These are phyloP conservation scores for Actinia tenebrosa DNA, from an alignment of 64 coral and sea anemone genomes.

Conservation along the genomic window DNA sequence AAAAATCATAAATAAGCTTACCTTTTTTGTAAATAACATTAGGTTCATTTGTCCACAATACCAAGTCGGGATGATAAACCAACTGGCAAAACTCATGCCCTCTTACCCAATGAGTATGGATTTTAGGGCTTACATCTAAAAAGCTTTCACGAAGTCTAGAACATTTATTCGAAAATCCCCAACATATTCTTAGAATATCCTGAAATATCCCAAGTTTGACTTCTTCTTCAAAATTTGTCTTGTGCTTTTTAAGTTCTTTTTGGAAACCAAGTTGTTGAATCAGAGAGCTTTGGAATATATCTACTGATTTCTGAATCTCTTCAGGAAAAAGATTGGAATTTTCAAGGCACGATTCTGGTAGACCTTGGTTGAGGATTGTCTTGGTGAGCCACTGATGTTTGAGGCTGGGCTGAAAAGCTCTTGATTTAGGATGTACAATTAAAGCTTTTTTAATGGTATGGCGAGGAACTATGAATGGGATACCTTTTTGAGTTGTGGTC, in stretches of 20 bases:
- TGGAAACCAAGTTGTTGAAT: slow-evolving; percentile 69
- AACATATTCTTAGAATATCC: slow-evolving; percentile 61
- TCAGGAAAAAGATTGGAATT: slow-evolving; percentile 28
- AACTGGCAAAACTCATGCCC: slow-evolving; percentile 88
- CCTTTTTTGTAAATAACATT: not conserved
- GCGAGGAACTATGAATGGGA: slow-evolving; percentile 67
- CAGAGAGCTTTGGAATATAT: slow-evolving; percentile 34
- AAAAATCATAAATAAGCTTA: no score
- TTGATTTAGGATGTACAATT: slow-evolving; percentile 73
- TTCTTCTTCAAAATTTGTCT: slow-evolving; percentile 53
- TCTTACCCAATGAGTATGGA: slow-evolving; percentile 72
- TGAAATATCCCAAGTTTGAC: slow-evolving; percentile 54
- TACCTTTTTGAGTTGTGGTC: slow-evolving; percentile 62
- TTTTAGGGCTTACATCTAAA: slow-evolving; percentile 61
- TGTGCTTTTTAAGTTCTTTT: slow-evolving; percentile 48
- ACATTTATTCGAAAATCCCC: slow-evolving; percentile 40
- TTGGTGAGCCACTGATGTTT: slow-evolving; percentile 86
- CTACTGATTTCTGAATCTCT: slow-evolving; percentile 28
- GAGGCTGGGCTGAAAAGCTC: slow-evolving; percentile 30
- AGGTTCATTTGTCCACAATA: slow-evolving; percentile 48
- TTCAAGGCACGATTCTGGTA: slow-evolving; percentile 27
- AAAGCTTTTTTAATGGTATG: slow-evolving; percentile 83
- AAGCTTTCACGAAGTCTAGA: slow-evolving; percentile 63
- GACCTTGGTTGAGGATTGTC: slow-evolving; percentile 42
- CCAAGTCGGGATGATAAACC: slow-evolving; percentile 49